A percentile compares a stretch with the other conserved stretches of the same genome.
Evolutionary conservation across 2,888 invertebrate species (phyloP).

Genomic region (Chesias legatella): DNA sequence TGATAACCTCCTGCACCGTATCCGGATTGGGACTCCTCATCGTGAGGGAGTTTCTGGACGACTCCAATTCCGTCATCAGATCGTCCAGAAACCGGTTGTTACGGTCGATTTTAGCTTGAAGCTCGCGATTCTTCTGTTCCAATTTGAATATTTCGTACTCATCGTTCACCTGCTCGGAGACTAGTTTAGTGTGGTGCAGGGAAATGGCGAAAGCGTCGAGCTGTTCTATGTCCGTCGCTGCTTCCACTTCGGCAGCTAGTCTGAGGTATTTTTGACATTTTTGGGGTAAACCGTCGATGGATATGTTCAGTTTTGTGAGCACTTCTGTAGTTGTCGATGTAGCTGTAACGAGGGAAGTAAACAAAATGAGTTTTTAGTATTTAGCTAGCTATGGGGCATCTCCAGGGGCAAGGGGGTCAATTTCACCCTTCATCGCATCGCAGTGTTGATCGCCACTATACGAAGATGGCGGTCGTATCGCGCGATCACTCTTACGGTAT

Average conservation of each 20-base stretch:
- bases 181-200: constrained; percentile 44
- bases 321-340: constrained; percentile 48
- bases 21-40: constrained; percentile 54
- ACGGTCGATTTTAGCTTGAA: constrained; percentile 59
- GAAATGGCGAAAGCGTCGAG: constrained; percentile 56
- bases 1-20: constrained; percentile 56
- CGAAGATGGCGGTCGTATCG: too few relatives aligned
- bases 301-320: constrained; percentile 52
- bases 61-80: constrained; percentile 51
- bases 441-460: too few relatives aligned
- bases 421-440: too few relatives aligned
- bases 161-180: constrained; percentile 47
- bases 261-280: constrained; percentile 53
- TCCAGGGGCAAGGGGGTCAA: too few relatives aligned
- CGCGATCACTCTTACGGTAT: too few relatives aligned
- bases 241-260: constrained; percentile 42
- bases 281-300: constrained; percentile 54
- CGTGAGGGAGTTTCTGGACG: constrained; percentile 45
- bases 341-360: constrained; percentile 38
- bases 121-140: constrained; percentile 53
- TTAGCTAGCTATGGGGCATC: not conserved
- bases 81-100: constrained; percentile 55
- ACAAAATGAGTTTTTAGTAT: not conserved
- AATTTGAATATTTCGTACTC: constrained; percentile 62
- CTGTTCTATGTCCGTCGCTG: constrained; percentile 37